These are phyloP conservation scores for Periplaneta americana DNA, from an alignment of 1,140 invertebrate species.

Conservation along the genomic window DNA sequence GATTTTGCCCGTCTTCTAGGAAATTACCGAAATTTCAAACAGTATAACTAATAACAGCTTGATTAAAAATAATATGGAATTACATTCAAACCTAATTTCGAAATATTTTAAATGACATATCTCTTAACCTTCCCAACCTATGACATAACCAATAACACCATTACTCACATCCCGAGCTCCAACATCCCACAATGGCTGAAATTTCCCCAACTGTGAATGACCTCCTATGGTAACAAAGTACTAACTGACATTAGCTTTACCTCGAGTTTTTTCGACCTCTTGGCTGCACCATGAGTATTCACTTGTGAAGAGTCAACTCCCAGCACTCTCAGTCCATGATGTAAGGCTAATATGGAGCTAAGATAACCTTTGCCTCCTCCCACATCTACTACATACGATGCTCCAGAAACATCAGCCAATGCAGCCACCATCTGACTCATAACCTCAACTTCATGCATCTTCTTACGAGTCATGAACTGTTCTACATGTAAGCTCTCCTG, in stretches of 20 bases:
- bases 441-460: conserved; percentile 71
- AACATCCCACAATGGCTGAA: no score
- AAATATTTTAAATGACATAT: no score
- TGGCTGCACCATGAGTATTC: conserved; percentile 57
- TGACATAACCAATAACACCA: no score
- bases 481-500: conserved; percentile 12
- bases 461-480: conserved; percentile 73
- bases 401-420: conserved; percentile 27
- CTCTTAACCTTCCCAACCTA: no score
- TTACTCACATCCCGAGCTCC: no score
- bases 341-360: conserved; percentile 62
- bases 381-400: conserved; percentile 64
- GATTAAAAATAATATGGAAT: no score
- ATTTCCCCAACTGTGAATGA: no score
- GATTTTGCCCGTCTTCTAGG: no score
- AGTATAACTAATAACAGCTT: no score
- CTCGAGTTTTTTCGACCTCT: conserved; percentile 39
- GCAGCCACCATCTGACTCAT: conserved; percentile 47
- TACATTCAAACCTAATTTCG: no score
- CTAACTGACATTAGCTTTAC: neutral
- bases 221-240: no score
- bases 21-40: no score
- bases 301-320: conserved; percentile 67
- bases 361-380: conserved; percentile 85
- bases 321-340: conserved; percentile 63